Evolutionary conservation across 2,797 vertebrate species (phyloP), one percentile per base, ranked within the genome.

Genomic region (Echeneis naucrates): DNA sequence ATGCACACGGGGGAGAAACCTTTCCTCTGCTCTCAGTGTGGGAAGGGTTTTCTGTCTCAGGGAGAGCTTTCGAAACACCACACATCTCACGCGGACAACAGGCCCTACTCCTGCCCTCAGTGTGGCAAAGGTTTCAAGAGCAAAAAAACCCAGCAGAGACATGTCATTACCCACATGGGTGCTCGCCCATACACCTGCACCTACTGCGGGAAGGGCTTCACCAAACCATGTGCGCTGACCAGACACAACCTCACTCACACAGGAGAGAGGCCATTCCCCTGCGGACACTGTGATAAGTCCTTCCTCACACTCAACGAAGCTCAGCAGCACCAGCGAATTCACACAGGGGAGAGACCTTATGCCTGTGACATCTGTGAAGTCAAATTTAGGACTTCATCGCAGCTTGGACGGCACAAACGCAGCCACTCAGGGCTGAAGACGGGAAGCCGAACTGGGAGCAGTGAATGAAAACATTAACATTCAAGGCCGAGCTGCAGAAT

Each of bases 221-320:
- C 95, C 80, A 96, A 96, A 72, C 94, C 95, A 0, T 95, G 96
- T 32, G 95, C 96, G 0, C 88, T 98, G 30, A 95, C 92, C 79
- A 90, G 96, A 24, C 96, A 98, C 92, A 93, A 96, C 51, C 93
- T 95, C 71, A 96, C 96, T 4, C 96, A 98, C 92, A 96, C 95
- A 0, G 96, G 96, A 0, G 96, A 97, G 86, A 83, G 95, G 48
- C 96, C 95, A 0, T 97, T 95, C 76, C 87, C 94, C 19, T 97
- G 96, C 42, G 83, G 89, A 0, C 93, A 95, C 83, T 97, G 96
- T 40, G 93, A 93, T 32, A 97, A 96, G 81, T 91, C 94, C 1
- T 97, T 97, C 84, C 94, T 96, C 2, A 96, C 95, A 2, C 93
- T 93, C n/a, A 88, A 92, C 0, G 96, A 96, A 68, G 94, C 95